Conservation (phyloP, 2,888 invertebrate genomes). For the Panopea generosa region DNA sequence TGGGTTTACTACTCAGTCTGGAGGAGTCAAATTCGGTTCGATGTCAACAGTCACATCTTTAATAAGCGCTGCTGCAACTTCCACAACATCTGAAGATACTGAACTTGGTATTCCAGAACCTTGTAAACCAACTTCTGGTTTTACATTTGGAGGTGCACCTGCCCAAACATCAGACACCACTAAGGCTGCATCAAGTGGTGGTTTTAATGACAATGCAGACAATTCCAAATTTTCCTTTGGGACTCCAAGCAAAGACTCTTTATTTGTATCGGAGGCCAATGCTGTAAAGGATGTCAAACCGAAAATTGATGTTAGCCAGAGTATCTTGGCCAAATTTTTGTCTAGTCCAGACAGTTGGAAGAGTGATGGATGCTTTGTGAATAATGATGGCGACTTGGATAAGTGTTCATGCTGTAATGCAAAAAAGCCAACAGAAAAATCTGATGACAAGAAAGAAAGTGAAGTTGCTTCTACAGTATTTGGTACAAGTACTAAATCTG, state of each 20-base stretch:
- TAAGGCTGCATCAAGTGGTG: conserved; percentile 16
- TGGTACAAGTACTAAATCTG: conserved; percentile 5
- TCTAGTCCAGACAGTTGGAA: conserved; percentile 88
- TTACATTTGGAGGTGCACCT: neutral
- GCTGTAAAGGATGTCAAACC: neutral
- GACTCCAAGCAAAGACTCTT: neutral
- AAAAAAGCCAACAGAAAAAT: conserved; percentile 73
- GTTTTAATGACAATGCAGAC: conserved; percentile 30
- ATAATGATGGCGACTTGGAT: conserved; percentile 85
- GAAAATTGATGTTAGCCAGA: conserved; percentile 5
- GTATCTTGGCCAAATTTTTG: conserved; percentile 47
- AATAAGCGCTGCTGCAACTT: conserved; percentile 4
- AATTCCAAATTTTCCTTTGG: conserved; percentile 26
- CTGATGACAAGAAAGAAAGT: conserved; percentile 10
- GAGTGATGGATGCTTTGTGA: conserved; percentile 88
- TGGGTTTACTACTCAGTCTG: conserved; percentile 40
- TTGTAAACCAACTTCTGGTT: conserved; percentile 7
- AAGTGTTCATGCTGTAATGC: conserved; percentile 80
- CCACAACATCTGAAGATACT: conserved; percentile 6
- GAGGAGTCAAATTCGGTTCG: conserved; percentile 45
- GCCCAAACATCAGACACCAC: neutral
- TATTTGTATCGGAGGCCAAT: conserved; percentile 6
- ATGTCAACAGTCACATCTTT: conserved; percentile 27
- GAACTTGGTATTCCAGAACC: conserved; percentile 4
- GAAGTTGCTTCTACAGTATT: too few relatives aligned